Conservation (phyloP, 2,888 invertebrate species). For the Chrysina gloriosa region DNA sequence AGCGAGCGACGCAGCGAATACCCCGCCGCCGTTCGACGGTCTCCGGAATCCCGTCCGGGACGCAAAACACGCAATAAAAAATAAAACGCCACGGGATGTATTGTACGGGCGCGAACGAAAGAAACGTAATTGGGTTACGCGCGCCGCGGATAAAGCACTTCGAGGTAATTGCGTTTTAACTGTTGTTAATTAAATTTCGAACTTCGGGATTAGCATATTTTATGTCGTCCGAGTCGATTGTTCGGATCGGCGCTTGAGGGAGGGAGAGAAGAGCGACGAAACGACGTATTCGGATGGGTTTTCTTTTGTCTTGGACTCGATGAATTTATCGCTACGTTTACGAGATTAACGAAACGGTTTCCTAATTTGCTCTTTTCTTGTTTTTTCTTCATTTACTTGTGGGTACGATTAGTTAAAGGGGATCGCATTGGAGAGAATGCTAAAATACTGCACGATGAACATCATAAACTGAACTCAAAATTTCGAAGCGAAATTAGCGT, state of each 20-base stretch:
- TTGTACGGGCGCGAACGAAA: constrained; percentile 3
- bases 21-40: too few relatives aligned
- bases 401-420: too few relatives aligned
- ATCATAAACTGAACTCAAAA: too few relatives aligned
- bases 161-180: constrained; percentile 32
- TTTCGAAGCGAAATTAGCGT: too few relatives aligned
- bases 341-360: too few relatives aligned
- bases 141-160: constrained; percentile 17
- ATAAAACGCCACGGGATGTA: constrained; percentile 12
- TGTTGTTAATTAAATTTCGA: constrained; percentile 33
- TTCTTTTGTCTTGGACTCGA: constrained; percentile 12
- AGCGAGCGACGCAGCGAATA: not conserved
- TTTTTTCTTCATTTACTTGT: too few relatives aligned
- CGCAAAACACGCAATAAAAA: constrained; percentile 30
- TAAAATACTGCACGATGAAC: too few relatives aligned
- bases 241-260: constrained; percentile 15
- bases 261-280: constrained; percentile 2
- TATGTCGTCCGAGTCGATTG: constrained; percentile 13
- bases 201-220: constrained; percentile 34
- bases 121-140: constrained; percentile 34
- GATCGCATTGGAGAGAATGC: too few relatives aligned
- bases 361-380: too few relatives aligned
- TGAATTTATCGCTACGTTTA: not conserved
- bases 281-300: not conserved
- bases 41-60: too few relatives aligned